Percentiles rank a stretch among this genome's conserved stretches.
These are phyloP conservation scores for Diglossa cyanea DNA, from an alignment of 2,797 vertebrate species.

Conservation along the genomic window DNA sequence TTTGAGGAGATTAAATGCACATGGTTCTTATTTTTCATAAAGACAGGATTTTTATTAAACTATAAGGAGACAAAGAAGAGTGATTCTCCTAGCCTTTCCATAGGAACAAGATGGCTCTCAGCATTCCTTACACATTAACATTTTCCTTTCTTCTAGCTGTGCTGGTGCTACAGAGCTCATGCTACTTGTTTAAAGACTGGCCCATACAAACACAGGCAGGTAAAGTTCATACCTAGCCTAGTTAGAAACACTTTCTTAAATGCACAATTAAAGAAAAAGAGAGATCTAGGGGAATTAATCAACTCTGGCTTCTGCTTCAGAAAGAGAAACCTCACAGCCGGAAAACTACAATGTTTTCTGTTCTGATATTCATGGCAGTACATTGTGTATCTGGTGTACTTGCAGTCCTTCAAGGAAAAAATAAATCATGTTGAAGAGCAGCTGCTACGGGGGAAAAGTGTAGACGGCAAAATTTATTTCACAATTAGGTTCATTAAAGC, in stretches of 20 bases:
- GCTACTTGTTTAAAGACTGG: not conserved
- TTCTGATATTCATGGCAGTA: not conserved
- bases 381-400: not conserved
- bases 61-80: not conserved
- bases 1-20: not conserved
- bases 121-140: not conserved
- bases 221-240: not conserved
- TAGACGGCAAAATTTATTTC: not conserved
- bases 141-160: not conserved
- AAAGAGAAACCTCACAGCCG: not conserved
- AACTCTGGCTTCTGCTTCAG: not conserved
- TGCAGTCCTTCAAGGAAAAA: not conserved
- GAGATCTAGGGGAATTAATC: not conserved
- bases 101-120: not conserved
- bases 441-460: fast-evolving
- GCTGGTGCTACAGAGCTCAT: not conserved
- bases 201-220: not conserved
- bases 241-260: not conserved
- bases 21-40: not conserved
- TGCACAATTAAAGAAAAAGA: not conserved
- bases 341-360: not conserved
- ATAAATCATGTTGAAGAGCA: not conserved
- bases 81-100: not conserved
- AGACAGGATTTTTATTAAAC: not conserved
- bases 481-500: not conserved